Conservation (phyloP, 2,797 vertebrate genomes). For the Acrossocheilus fasciatus region DNA sequence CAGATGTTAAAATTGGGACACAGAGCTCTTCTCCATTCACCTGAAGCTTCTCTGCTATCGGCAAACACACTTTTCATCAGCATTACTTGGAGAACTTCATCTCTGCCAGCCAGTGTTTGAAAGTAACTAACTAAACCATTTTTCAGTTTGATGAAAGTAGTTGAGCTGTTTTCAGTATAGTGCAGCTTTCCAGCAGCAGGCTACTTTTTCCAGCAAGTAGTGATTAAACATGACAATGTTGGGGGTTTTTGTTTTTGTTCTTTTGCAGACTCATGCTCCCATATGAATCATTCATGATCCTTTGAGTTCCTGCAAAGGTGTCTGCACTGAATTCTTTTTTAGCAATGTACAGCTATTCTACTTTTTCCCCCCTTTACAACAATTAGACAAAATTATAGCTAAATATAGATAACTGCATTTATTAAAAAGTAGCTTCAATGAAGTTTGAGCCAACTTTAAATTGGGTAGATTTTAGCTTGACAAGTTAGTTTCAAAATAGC, state of each 20-base stretch:
- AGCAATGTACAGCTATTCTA: background rate
- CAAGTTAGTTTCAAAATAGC: background rate
- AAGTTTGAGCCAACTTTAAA: background rate
- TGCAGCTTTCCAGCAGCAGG: background rate
- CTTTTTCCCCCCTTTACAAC: background rate
- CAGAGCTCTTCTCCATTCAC: background rate
- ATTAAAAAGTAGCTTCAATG: background rate
- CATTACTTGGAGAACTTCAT: background rate
- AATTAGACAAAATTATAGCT: background rate
- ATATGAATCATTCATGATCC: conserved; percentile 20
- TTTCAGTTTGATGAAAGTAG: background rate
- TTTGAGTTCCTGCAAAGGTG: conserved; percentile 8
- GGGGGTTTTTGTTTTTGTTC: background rate
- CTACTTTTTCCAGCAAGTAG: background rate
- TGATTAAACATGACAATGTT: background rate
- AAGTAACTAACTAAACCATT: background rate
- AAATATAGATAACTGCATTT: background rate
- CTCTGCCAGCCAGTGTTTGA: background rate
- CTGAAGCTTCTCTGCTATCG: background rate
- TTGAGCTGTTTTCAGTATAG: background rate
- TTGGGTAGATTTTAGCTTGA: background rate
- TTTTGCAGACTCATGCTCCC: background rate
- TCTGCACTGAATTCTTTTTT: too few species aligned
- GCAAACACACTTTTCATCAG: background rate
- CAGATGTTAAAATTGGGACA: background rate